Percentiles rank a stretch among this genome's conserved stretches.
phyloP scores from a whole-genome alignment of 1,140 invertebrate genomes.

The Chrysopa pallens region DNA sequence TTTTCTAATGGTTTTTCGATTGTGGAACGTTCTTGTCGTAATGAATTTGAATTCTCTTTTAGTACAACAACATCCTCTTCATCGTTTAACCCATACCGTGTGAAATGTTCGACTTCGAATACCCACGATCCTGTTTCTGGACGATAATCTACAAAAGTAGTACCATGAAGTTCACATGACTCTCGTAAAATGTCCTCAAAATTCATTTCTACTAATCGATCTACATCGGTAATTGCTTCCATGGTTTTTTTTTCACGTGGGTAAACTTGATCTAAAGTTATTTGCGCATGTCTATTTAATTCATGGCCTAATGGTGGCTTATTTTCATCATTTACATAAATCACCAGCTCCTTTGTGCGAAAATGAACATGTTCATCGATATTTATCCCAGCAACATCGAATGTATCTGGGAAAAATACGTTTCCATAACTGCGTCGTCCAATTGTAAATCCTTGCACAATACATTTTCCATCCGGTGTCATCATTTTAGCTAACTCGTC shows the following conservation, averaged over 20 bases:
- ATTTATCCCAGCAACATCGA: conserved; percentile 79
- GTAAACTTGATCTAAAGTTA: conserved; percentile 89
- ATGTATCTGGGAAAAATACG: conserved; percentile 71
- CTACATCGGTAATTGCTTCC: conserved; percentile 62
- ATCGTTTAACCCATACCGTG: conserved; percentile 86
- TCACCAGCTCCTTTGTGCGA: conserved; percentile 54
- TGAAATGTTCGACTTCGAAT: conserved; percentile 88
- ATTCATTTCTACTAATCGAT: conserved; percentile 59
- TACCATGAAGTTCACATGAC: conserved; percentile 70
- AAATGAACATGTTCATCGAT: conserved; percentile 71
- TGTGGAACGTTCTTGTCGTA: conserved; percentile 11
- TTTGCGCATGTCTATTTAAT: conserved; percentile 80
- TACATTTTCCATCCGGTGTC: conserved; percentile 55
- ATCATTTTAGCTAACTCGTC: conserved; percentile 46
- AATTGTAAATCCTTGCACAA: conserved; percentile 80
- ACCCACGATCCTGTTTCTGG: conserved; percentile 94
- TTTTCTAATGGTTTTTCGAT: conserved; percentile 19
- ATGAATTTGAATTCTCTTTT: background rate
- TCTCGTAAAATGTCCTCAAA: conserved; percentile 75
- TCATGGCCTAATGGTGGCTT: conserved; percentile 67
- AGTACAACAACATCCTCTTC: conserved; percentile 66
- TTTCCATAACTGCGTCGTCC: conserved; percentile 83
- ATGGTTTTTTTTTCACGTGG: conserved; percentile 73
- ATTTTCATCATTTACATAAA: conserved; percentile 49
- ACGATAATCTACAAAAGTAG: conserved; percentile 85